Percentiles rank a stretch among this genome's conserved stretches.
Evolutionary conservation across 2,797 vertebrate genomes (phyloP).

Genomic region (Natrix natrix): DNA sequence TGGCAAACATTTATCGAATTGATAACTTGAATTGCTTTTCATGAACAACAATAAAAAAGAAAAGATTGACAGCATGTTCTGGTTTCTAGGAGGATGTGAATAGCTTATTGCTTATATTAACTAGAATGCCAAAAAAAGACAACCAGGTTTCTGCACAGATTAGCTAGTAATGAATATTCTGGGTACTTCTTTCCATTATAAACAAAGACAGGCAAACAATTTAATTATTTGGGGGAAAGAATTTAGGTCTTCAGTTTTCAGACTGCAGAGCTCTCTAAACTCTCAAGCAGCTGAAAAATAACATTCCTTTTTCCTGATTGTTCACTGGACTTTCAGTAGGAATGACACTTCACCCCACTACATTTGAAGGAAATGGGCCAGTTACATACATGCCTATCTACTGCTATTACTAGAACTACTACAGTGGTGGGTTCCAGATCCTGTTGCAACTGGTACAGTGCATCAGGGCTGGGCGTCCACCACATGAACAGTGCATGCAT

Average conservation of each 20-base stretch:
- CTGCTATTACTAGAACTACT: background rate
- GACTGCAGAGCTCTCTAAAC: constrained; percentile 47
- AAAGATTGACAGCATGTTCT: constrained; percentile 49
- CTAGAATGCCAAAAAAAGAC: constrained; percentile 37
- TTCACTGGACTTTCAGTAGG: constrained; percentile 63
- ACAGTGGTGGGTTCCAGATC: too few relatives aligned
- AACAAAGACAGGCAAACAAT: constrained; percentile 54
- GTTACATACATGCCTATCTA: constrained; percentile 38
- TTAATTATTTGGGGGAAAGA: constrained; percentile 46
- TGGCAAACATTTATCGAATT: constrained; percentile 45
- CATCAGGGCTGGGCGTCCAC: too few relatives aligned
- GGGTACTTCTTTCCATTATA: constrained; percentile 44
- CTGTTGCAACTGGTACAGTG: too few relatives aligned
- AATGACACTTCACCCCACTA: constrained; percentile 45
- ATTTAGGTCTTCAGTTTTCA: constrained; percentile 52
- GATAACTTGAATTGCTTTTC: constrained; percentile 49
- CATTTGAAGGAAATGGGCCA: constrained; percentile 53
- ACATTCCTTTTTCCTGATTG: constrained; percentile 47
- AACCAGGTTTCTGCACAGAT: constrained; percentile 50
- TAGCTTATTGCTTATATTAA: constrained; percentile 21
- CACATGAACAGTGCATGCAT: too few relatives aligned
- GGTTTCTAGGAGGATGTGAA: constrained; percentile 46
- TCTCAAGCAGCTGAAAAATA: constrained; percentile 43
- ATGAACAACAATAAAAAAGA: constrained; percentile 51
- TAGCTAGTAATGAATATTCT: constrained; percentile 51